phyloP scores from a whole-genome alignment of 2,797 vertebrate species.

The Eulemur mongoz region DNA sequence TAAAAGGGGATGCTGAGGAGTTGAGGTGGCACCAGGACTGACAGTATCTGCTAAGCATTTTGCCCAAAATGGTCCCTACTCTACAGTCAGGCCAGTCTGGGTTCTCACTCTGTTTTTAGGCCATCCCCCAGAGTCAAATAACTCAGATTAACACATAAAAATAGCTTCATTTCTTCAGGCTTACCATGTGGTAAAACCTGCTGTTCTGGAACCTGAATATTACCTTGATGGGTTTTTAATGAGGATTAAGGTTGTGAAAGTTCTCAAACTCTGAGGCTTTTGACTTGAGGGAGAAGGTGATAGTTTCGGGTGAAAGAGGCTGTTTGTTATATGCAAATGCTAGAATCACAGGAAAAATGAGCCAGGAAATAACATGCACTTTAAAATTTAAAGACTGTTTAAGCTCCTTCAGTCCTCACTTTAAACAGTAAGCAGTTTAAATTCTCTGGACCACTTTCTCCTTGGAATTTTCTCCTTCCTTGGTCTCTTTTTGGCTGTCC shows the following conservation, averaged over 20 bases:
- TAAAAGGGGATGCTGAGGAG: not conserved
- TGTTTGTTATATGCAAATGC: not conserved
- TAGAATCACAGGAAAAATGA: not conserved
- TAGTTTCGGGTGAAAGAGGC: not conserved
- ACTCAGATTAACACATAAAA: constrained; percentile 19
- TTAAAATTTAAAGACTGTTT: not conserved
- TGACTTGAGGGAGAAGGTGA: not conserved
- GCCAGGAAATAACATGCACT: not conserved
- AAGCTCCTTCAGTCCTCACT: not conserved
- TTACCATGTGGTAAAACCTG: not conserved
- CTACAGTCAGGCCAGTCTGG: not conserved
- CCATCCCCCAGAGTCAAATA: not conserved
- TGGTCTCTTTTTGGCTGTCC: not conserved
- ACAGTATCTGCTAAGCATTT: not conserved
- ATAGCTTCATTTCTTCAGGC: not conserved
- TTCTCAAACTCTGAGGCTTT: not conserved
- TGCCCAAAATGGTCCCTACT: not conserved
- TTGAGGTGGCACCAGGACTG: not conserved
- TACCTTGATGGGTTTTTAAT: constrained; percentile 17
- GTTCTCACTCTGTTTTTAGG: not conserved
- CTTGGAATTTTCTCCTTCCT: not conserved
- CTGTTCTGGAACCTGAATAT: constrained; percentile 25
- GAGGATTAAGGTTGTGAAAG: not conserved
- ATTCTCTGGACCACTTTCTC: not conserved
- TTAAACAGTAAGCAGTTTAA: not conserved